phyloP scores from a whole-genome alignment of 2,888 invertebrate genomes.

The Stenotaenia linearis region DNA sequence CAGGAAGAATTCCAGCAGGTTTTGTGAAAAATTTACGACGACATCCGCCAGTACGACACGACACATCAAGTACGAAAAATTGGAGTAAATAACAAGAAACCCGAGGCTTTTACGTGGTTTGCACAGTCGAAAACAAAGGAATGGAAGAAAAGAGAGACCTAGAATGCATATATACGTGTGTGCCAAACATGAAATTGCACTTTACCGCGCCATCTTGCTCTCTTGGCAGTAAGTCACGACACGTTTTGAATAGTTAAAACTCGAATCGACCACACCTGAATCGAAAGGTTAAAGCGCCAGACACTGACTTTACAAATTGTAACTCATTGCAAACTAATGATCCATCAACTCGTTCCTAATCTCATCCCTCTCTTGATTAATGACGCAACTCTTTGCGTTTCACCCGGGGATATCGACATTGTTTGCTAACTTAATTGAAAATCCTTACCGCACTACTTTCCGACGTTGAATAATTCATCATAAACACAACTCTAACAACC shows the following conservation, averaged over 20 bases:
- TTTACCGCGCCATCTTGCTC: not conserved
- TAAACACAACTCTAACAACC: not conserved
- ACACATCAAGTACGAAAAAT: not conserved
- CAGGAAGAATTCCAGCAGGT: not conserved
- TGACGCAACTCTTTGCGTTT: not conserved
- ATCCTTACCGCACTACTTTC: not conserved
- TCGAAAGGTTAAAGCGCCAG: not conserved
- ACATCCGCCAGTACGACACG: not conserved
- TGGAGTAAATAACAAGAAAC: not conserved
- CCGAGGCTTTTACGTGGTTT: not conserved
- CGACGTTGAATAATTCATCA: not conserved
- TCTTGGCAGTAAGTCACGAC: not conserved
- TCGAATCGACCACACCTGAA: not conserved
- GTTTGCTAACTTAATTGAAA: not conserved
- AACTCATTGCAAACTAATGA: not conserved
- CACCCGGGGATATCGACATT: not conserved
- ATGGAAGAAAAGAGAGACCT: not conserved
- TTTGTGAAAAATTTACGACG: not conserved
- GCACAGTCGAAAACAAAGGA: not conserved
- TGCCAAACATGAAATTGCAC: not conserved
- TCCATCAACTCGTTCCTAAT: not conserved
- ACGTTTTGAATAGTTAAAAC: not conserved
- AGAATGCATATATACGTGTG: not conserved
- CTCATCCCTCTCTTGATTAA: not conserved
- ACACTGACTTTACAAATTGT: not conserved